Evolutionary conservation across 92 coral and sea anemone species (phyloP).

Genomic region (Montipora capitata): DNA sequence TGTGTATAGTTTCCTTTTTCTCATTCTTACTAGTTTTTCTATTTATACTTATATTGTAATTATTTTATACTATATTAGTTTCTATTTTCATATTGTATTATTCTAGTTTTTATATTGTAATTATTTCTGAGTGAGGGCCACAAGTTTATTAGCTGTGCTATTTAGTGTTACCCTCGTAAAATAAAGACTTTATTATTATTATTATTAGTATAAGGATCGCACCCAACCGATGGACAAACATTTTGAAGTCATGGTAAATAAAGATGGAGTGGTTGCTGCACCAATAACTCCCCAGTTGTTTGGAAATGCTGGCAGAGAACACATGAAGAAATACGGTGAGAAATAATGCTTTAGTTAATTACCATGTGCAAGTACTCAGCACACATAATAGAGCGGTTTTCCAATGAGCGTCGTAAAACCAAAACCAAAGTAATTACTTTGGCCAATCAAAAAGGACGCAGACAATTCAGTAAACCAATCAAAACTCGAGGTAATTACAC

Average conservation of each 20-base stretch:
- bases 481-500: too few species aligned
- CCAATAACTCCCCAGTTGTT: constrained; percentile 99
- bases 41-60: not conserved
- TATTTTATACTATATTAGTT: constrained; percentile 14
- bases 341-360: not conserved
- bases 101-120: not conserved
- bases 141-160: too few species aligned
- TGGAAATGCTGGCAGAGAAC: constrained; percentile 98
- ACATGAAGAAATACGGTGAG: constrained; percentile 97
- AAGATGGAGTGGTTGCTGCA: constrained; percentile 86
- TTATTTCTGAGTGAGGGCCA: too few species aligned
- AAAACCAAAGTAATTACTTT: too few species aligned
- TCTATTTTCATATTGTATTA: constrained; percentile 2
- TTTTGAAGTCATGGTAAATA: constrained; percentile 81
- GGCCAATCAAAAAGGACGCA: too few species aligned
- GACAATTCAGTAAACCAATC: too few species aligned
- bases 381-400: too few species aligned
- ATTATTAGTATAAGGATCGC: constrained; percentile 77
- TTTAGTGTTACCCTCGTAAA: not conserved
- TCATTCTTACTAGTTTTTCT: not conserved
- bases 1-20: not conserved
- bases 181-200: too few species aligned
- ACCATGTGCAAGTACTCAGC: too few species aligned
- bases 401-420: too few species aligned
- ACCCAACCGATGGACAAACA: constrained; percentile 91